Percentiles rank a stretch among this genome's conserved stretches.
Evolutionary conservation across 92 coral and sea anemone species (phyloP).

Genomic region (Palythoa heliodiscus): DNA sequence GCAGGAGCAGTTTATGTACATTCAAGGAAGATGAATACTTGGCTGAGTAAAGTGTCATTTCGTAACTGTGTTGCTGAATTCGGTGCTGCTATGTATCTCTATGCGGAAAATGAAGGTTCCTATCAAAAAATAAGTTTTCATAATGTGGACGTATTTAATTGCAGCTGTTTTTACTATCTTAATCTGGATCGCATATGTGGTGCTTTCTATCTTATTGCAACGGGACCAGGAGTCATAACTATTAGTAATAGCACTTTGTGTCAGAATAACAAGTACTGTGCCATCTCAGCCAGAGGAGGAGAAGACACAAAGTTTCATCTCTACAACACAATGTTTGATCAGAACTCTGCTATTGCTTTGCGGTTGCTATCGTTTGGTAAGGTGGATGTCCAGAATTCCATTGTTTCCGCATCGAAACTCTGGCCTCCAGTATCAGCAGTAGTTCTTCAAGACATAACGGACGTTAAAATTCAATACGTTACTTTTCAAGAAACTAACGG

Average conservation of each 20-base stretch:
- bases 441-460: background rate
- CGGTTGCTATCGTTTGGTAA: constrained; percentile 1
- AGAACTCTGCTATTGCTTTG: constrained; percentile 3
- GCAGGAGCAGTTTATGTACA: background rate
- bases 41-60: background rate
- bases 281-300: background rate
- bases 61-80: background rate
- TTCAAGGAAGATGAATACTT: background rate
- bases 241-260: background rate
- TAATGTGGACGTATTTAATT: constrained; percentile 20
- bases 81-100: constrained; percentile 11
- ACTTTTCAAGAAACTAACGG: constrained; percentile 4
- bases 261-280: background rate
- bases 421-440: background rate
- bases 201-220: background rate
- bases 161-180: background rate
- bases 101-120: background rate
- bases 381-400: background rate
- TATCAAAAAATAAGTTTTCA: background rate
- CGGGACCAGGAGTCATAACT: background rate
- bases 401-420: background rate
- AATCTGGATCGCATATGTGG: background rate
- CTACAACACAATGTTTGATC: background rate
- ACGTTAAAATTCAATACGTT: background rate
- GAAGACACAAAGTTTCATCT: background rate